These are phyloP conservation scores for Anser brachyrhynchus DNA, from an alignment of 2,113 vertebrate genomes.

Conservation along the genomic window DNA sequence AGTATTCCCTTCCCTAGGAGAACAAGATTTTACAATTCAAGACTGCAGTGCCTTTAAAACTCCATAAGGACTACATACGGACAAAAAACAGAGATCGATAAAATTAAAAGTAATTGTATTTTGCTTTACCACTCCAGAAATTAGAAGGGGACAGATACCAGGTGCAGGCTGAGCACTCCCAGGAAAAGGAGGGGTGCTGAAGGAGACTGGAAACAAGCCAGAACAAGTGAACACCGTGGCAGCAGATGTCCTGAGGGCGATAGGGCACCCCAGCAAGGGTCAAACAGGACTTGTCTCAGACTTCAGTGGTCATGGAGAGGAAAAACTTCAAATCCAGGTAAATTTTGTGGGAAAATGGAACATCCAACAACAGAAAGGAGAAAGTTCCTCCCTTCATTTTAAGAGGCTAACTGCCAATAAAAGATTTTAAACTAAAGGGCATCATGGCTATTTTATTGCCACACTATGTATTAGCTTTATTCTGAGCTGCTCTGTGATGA, in stretches of 20 bases:
- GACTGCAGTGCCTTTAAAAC: background rate
- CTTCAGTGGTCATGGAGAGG: background rate
- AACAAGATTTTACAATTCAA: background rate
- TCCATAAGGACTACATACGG: background rate
- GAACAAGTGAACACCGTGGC: background rate
- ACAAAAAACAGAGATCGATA: background rate
- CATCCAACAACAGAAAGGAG: background rate
- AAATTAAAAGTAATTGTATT: background rate
- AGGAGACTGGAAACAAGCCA: background rate
- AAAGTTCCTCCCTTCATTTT: background rate
- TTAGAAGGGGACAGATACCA: background rate
- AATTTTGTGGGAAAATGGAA: background rate
- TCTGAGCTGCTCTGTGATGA: background rate
- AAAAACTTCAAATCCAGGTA: background rate
- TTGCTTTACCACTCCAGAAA: background rate
- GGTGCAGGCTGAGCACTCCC: background rate
- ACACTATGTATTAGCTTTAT: background rate
- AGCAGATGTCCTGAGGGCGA: background rate
- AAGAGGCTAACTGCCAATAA: background rate
- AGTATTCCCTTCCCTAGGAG: background rate
- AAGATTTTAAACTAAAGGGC: background rate
- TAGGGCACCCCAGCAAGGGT: accelerated
- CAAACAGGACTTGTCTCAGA: background rate
- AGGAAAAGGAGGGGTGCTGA: background rate
- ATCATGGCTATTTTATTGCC: background rate